Evolutionary conservation across 2,113 vertebrate genomes (phyloP).

Genomic region (Pseudopodoces humilis): DNA sequence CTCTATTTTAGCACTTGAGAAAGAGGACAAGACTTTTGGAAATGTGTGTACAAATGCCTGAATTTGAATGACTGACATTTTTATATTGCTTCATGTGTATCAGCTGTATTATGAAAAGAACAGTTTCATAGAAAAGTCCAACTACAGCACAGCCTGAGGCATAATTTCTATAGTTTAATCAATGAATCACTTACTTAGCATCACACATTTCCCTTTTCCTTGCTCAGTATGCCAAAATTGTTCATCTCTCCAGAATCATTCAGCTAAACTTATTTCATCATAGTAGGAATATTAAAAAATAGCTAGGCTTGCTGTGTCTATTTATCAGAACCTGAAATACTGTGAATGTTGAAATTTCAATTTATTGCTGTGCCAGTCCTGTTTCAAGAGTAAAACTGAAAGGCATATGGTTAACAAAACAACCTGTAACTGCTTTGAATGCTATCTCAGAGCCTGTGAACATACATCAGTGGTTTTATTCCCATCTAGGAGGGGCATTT

Average conservation of each 20-base stretch:
- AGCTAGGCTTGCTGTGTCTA: neutral
- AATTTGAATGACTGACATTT: slow-evolving; percentile 28
- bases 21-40: neutral
- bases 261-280: slow-evolving; percentile 36
- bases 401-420: slow-evolving; percentile 4
- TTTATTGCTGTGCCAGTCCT: neutral
- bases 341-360: slow-evolving; percentile 18
- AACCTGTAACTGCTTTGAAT: slow-evolving; percentile 1
- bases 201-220: neutral
- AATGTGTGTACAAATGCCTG: neutral
- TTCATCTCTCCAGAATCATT: slow-evolving; percentile 5
- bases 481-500: neutral
- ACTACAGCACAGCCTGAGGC: slow-evolving; percentile 2
- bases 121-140: neutral
- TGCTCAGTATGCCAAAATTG: neutral
- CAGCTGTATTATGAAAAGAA: slow-evolving; percentile 1
- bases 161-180: slow-evolving; percentile 39
- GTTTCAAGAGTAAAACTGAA: slow-evolving; percentile 34
- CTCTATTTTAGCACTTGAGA: neutral
- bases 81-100: neutral
- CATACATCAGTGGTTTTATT: neutral
- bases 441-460: neutral
- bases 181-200: neutral
- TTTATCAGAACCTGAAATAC: slow-evolving; percentile 24
- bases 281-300: slow-evolving; percentile 38